Base-by-base conservation (phyloP, 2,888 invertebrate species). In the Conops quadrifasciatus region DNA sequence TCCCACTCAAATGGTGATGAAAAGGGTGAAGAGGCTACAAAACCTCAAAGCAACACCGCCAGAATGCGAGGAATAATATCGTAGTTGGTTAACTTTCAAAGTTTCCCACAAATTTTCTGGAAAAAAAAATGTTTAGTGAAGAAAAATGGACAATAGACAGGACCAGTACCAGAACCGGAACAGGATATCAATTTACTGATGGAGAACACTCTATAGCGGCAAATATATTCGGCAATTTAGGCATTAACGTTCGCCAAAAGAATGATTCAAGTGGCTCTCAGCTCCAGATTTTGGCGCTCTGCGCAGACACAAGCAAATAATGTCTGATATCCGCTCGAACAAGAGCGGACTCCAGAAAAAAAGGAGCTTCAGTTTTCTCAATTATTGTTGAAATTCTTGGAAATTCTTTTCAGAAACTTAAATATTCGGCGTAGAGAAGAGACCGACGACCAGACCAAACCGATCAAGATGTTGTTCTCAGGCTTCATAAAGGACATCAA, bases 361-460 rank as follows among this genome's bases (percentile, higher is more conserved):
- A 26, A 67, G 59, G 30, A 67, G 24, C 49, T 60, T 13, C n/a
- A 24, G 47, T 59, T 67, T 67, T 45, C 30, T 47, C 59, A 15
- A 67, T 45, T 67, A 67, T 67, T 67, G 67, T 67, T 26, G 19
- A 28, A 49, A 67, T 67, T 67, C 67, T 49, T 67, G 67, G 67
- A 67, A 67, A 60, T 26, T 26, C 5, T 49, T 63, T 63, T 26
- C 26, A 56, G 28, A 26, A 58, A 43, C 67, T 67, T 43, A 36
- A 67, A 67, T 30, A 13, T 49, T 49, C 49, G 16, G 13, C 19
- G n/a, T 16, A n/a, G 9, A 49, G 49, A 16, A n/a, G 16, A 16
- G 49, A 43, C 45, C 45, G 7, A 11, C 45, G 9, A 43, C 45
- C 9, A 49, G 19, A 15, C n/a, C 19, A 56, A 66, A 36, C 19